Conservation (phyloP, 2,113 vertebrate species). For the Eulacestoma nigropectus region DNA sequence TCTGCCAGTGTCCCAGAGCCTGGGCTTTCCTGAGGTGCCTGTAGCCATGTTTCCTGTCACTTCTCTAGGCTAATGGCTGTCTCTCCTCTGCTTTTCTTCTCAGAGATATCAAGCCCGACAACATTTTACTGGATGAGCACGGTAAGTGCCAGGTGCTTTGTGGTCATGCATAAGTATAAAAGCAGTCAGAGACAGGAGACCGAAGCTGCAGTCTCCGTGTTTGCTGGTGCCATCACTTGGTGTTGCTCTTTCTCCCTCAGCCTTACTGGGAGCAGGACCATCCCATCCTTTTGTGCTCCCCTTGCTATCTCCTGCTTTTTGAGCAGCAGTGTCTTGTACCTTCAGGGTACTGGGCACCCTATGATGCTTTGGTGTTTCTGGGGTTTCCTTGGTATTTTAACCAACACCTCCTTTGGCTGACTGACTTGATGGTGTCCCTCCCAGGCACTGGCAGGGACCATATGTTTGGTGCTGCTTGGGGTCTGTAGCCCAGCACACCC, state of each 20-base stretch:
- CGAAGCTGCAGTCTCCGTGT: too few species aligned
- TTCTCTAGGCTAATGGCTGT: background rate
- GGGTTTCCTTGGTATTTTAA: background rate
- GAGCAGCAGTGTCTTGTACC: fast-evolving
- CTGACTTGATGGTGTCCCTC: fast-evolving
- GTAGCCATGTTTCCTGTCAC: fast-evolving
- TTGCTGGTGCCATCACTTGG: background rate
- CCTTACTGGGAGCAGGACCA: too few species aligned
- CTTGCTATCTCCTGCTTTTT: background rate
- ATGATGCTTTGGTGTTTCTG: fast-evolving
- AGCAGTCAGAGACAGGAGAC: background rate
- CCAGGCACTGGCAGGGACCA: background rate
- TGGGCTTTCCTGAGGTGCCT: background rate
- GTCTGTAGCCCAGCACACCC: background rate
- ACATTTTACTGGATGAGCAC: slow-evolving; percentile 94
- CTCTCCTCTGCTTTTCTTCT: slow-evolving; percentile 16
- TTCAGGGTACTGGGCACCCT: background rate
- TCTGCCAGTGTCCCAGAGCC: background rate
- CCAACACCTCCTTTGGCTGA: background rate
- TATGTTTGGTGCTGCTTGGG: background rate
- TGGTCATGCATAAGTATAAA: fast-evolving
- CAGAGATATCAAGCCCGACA: slow-evolving; percentile 98
- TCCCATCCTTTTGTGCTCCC: background rate
- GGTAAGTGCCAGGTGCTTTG: slow-evolving; percentile 74
- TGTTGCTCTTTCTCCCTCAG: background rate